Evolutionary conservation across 2,113 vertebrate genomes (phyloP).

Genomic region (Dipodomys spectabilis): DNA sequence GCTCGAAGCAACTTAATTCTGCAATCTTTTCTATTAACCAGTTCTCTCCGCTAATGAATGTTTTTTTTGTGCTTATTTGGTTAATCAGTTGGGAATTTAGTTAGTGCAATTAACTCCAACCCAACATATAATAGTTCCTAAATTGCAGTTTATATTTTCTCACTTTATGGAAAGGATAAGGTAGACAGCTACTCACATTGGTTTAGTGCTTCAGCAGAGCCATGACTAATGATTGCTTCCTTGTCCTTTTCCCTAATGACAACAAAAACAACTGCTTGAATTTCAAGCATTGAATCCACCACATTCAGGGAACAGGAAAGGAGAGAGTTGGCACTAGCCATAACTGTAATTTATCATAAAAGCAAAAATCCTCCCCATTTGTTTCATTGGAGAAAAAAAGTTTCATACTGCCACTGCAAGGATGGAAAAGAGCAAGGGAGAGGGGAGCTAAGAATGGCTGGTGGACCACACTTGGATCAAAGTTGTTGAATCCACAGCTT

Average conservation of each 20-base stretch:
- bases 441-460: background rate
- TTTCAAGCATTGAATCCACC: background rate
- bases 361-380: background rate
- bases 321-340: background rate
- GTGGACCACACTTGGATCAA: background rate
- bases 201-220: background rate
- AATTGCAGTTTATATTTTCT: background rate
- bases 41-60: background rate
- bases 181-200: background rate
- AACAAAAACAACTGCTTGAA: background rate
- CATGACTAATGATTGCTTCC: background rate
- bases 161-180: background rate
- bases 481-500: background rate
- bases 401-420: background rate
- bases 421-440: background rate
- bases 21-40: background rate
- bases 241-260: background rate
- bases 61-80: conserved; percentile 1
- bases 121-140: background rate
- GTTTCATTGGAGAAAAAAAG: background rate
- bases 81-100: conserved; percentile 20
- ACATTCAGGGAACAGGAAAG: background rate
- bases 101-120: conserved; percentile 41
- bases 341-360: background rate
- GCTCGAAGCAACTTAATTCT: conserved; percentile 10